A percentile compares a stretch with the other conserved stretches of the same genome.
phyloP scores from a whole-genome alignment of 1,140 invertebrate species.

The Dendroctonus valens region DNA sequence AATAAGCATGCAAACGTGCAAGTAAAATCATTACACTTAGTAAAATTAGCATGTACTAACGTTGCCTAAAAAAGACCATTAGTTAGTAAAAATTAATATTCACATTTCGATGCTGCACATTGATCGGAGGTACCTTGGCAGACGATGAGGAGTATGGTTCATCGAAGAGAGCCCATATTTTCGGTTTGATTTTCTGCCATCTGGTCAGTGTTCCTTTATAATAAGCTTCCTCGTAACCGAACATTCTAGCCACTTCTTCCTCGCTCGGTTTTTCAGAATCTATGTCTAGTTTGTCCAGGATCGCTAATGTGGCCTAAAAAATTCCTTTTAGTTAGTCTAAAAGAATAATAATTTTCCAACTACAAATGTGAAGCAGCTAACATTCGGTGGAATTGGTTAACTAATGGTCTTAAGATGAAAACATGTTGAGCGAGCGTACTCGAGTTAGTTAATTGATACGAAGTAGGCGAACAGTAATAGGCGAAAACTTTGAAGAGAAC shows the following conservation, averaged over 20 bases:
- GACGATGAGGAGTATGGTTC: conserved; percentile 96
- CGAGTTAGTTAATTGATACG: too few relatives aligned
- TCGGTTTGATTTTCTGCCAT: conserved; percentile 93
- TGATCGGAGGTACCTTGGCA: conserved; percentile 76
- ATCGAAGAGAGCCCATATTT: conserved; percentile 98
- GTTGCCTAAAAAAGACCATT: neutral
- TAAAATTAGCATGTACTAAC: too few relatives aligned
- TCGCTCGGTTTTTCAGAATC: conserved; percentile 97
- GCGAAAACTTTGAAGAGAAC: too few relatives aligned
- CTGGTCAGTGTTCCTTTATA: conserved; percentile 79
- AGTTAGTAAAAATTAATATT: conserved; percentile 45
- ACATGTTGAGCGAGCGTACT: too few relatives aligned
- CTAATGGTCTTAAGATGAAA: too few relatives aligned
- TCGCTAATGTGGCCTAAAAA: conserved; percentile 86
- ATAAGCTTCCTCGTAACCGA: conserved; percentile 96
- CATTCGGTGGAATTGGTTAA: too few relatives aligned
- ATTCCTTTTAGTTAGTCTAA: neutral
- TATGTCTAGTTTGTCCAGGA: conserved; percentile 91
- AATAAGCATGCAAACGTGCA: too few relatives aligned
- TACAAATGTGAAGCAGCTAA: too few relatives aligned
- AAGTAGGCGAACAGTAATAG: too few relatives aligned
- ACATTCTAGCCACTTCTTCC: conserved; percentile 95
- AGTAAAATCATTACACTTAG: too few relatives aligned
- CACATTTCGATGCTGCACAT: conserved; percentile 48
- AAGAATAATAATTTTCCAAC: too few relatives aligned